Evolutionary conservation across 2,113 vertebrate genomes (phyloP).

Genomic region (Odontesthes bonariensis): DNA sequence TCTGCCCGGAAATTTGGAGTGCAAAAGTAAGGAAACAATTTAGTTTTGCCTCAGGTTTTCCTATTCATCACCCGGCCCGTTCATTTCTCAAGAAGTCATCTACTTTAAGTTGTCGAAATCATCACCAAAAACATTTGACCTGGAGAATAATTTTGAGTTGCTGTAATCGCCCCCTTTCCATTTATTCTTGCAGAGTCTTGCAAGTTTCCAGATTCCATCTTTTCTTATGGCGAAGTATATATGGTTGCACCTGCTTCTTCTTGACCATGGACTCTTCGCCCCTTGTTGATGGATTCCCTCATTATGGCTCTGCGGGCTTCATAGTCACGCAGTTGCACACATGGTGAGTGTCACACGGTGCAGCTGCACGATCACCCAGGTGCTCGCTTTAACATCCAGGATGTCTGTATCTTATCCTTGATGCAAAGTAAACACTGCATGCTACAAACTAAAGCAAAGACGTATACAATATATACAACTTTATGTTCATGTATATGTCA

Average conservation of each 20-base stretch:
- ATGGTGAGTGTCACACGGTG: slow-evolving; percentile 30
- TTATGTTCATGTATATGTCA: slow-evolving; percentile 5
- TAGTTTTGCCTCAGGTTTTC: slow-evolving; percentile 60
- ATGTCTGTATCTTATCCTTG: slow-evolving; percentile 24
- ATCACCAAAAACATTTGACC: slow-evolving; percentile 19
- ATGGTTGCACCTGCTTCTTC: slow-evolving; percentile 65
- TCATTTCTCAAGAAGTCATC: slow-evolving; percentile 60
- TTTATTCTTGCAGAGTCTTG: slow-evolving; percentile 7
- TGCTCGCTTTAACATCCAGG: slow-evolving; percentile 33
- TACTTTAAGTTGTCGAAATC: slow-evolving; percentile 32
- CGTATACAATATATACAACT: neutral
- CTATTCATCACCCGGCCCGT: slow-evolving; percentile 62
- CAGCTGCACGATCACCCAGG: slow-evolving; percentile 70
- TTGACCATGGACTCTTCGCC: slow-evolving; percentile 36
- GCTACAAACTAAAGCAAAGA: slow-evolving; percentile 26
- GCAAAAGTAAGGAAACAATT: slow-evolving; percentile 62
- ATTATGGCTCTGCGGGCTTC: slow-evolving; percentile 62
- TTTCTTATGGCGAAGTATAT: slow-evolving; percentile 6
- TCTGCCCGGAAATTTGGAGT: slow-evolving; percentile 36
- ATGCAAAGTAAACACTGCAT: slow-evolving; percentile 39
- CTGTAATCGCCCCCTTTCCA: slow-evolving; percentile 31
- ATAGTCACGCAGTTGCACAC: slow-evolving; percentile 52
- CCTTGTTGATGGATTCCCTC: slow-evolving; percentile 73
- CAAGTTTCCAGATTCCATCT: slow-evolving; percentile 31
- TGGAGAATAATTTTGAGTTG: slow-evolving; percentile 37